phyloP scores from a whole-genome alignment of 1,140 invertebrate species.

The Diorhabda sublineata region DNA sequence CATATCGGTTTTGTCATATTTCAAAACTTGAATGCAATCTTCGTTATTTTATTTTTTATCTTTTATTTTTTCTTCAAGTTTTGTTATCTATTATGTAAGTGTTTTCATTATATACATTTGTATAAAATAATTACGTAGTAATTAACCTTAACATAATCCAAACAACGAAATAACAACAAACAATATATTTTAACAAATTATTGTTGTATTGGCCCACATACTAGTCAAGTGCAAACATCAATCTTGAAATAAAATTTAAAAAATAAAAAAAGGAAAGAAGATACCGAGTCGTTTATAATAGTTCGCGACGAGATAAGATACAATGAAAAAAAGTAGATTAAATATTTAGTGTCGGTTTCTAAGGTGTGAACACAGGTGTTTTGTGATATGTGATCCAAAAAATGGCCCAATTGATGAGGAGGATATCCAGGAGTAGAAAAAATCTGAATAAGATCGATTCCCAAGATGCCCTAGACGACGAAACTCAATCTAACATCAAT shows the following conservation, averaged over 20 bases:
- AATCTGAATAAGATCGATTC: constrained; percentile 20
- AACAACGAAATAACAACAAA: too few relatives aligned
- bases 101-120: too few relatives aligned
- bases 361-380: constrained; percentile 2
- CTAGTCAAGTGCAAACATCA: constrained; percentile 13
- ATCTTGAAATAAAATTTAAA: background rate
- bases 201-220: background rate
- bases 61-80: background rate
- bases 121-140: too few relatives aligned
- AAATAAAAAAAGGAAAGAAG: constrained; percentile 1
- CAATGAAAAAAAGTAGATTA: constrained; percentile 4
- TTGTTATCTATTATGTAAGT: too few relatives aligned
- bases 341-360: background rate
- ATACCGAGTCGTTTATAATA: background rate
- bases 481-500: background rate
- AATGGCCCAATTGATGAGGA: constrained; percentile 23
- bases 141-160: too few relatives aligned
- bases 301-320: constrained; percentile 15
- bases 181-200: too few relatives aligned
- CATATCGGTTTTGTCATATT: too few relatives aligned
- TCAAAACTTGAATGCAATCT: too few relatives aligned
- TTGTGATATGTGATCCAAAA: constrained; percentile 9
- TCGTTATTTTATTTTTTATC: background rate
- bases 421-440: constrained; percentile 26
- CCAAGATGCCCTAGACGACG: constrained; percentile 21